Base-by-base conservation (phyloP, 2,113 vertebrate species). In the Nanorana parkeri region DNA sequence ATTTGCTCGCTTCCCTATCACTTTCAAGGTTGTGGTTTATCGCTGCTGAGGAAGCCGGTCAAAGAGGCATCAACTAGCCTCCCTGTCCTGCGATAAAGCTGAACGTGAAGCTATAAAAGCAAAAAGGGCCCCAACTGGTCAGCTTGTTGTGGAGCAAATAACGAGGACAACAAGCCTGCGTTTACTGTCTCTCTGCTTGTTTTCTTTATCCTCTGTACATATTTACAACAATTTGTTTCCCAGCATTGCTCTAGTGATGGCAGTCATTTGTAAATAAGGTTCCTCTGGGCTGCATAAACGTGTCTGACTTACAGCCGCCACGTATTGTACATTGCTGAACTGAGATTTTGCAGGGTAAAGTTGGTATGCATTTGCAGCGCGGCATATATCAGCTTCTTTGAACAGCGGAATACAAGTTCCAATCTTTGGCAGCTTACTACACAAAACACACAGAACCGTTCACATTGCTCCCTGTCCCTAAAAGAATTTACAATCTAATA, bases 1-100 rank as follows among this genome's bases (percentile, higher is more conserved):
- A 90, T 89, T 88, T 60, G 20, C 88, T 89, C 85, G 85, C 86
- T 89, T 87, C 83, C 85, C 88, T 86, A 86, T 54, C 78, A 78
- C 84, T 80, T 85, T 87, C 83, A 83, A 87, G 86, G 85, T 84
- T 86, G 77, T 41, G 28, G 77, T 67, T 86, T 68, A 75, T 65
- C 51, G 55, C 58, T 24, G 67, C 61, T 78, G 66, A 85, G 85
- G 84, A 78, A 88, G 88, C 72, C 5, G 55, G 84, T 28, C 72
- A 17, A 67, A 78, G 67, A 51, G 54, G 85, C 68, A 85, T 61
- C 77, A 87, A 68, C 47, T 58, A 66, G 65, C 26, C 19, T 74
- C 81, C 85, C 80, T 83, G 68, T 79, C 72, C 85, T 81, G 80
- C 68, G 80, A 89, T 85, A 78, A 85, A 81, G 86, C 78, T 61